Base-by-base conservation (phyloP, 1,140 invertebrate species). In the Mesaphorura yosii region DNA sequence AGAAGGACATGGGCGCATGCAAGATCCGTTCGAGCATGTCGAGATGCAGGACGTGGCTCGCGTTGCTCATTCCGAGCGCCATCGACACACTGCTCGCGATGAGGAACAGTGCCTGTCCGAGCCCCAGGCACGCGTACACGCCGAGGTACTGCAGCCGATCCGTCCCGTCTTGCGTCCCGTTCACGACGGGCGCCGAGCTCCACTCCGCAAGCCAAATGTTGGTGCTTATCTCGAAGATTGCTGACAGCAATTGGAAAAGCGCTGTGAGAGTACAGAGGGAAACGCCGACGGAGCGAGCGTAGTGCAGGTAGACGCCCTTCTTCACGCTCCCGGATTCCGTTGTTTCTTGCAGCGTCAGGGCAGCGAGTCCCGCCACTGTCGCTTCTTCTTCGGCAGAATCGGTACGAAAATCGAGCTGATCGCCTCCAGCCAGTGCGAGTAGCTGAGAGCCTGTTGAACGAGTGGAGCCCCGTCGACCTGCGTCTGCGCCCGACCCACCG, bases 191-290 rank as follows among this genome's bases (percentile, higher is more conserved):
- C 60, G 84, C 82, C 55, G 81, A 78, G 23, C 86, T 86, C 91
- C 90, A 96, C 45, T 75, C 65, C 58, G 86, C 84, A 1, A 97
- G 75, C 91, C 92, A 98, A 55, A 95, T 73, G 72, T 92, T 96
- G 22, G 89, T 86, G 55, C 84, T 84, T 53, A 96, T 85, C 65
- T 83, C 83, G 69, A 91, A 88, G 45, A 56, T 68, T 60, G 69
- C 12, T 59, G 34, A 55, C 3, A 2, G n/a, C 22, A 19, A 6
- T 68, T 91, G 91, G 68, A 91, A 78, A 0, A 88, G 49, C 29
- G 93, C 73, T 3, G 88, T 91, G 5, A 80, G 67, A 17, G 82
- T 63, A 1, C 81, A 78, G 12, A 89, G 71, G 51, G 80, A 68
- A 53, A 84, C 68, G 44, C 90, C 90, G 44, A 94, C 84, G 23